Conservation (phyloP, 2,888 invertebrate species). For the Drepana falcataria region DNA sequence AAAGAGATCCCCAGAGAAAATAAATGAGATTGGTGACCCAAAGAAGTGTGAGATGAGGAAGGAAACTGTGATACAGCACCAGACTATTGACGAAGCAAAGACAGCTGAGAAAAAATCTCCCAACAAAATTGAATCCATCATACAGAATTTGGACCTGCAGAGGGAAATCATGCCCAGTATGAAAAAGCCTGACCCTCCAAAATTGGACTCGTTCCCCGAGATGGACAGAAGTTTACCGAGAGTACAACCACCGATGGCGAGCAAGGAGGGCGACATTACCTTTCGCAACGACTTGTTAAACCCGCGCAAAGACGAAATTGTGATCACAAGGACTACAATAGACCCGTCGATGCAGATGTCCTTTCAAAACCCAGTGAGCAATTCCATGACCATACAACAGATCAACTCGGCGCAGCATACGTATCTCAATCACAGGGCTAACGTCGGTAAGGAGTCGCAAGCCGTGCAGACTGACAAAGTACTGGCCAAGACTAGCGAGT, state of each 20-base stretch:
- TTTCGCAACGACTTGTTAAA: constrained; percentile 55
- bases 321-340: constrained; percentile 58
- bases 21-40: constrained; percentile 41
- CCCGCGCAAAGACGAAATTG: constrained; percentile 61
- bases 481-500: constrained; percentile 50
- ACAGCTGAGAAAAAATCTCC: constrained; percentile 58
- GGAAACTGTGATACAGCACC: constrained; percentile 71
- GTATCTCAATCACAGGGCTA: constrained; percentile 56
- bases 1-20: constrained; percentile 51
- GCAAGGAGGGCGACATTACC: constrained; percentile 55
- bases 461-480: constrained; percentile 64
- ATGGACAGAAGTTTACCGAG: constrained; percentile 46
- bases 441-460: constrained; percentile 60
- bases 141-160: constrained; percentile 58
- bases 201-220: constrained; percentile 55
- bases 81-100: constrained; percentile 54
- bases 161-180: constrained; percentile 44
- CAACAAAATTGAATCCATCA: constrained; percentile 59
- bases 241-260: constrained; percentile 37
- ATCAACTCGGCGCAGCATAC: constrained; percentile 59
- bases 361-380: constrained; percentile 50
- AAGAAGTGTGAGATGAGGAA: constrained; percentile 62
- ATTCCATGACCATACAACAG: constrained; percentile 68
- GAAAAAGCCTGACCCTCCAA: constrained; percentile 54
- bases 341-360: constrained; percentile 54